Conservation (phyloP, 1,140 invertebrate species). For the Maconellicoccus hirsutus region DNA sequence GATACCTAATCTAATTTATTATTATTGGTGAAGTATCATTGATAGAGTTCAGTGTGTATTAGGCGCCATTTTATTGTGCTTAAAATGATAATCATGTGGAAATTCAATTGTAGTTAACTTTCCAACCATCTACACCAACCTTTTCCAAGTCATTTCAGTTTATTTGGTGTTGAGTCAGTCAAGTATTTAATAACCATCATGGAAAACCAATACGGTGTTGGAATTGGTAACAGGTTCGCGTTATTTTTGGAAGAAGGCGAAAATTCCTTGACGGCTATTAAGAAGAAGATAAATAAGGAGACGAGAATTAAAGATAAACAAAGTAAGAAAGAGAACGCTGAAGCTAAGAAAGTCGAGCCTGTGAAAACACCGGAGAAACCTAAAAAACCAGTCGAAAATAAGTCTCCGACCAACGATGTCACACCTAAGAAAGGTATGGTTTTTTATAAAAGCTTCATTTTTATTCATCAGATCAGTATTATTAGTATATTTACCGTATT, state of each 20-base stretch:
- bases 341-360: not conserved
- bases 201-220: constrained; percentile 87
- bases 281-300: not conserved
- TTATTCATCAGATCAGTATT: not conserved
- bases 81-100: constrained; percentile 16
- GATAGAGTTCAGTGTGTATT: not conserved
- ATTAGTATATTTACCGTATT: too few species aligned
- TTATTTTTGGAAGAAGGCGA: constrained; percentile 75
- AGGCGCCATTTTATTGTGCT: constrained; percentile 13
- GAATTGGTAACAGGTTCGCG: constrained; percentile 76
- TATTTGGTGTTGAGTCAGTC: not conserved
- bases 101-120: not conserved
- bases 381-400: not conserved
- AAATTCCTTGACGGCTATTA: constrained; percentile 6
- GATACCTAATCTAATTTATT: not conserved
- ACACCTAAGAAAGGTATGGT: not conserved
- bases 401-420: not conserved
- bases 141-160: not conserved
- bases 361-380: not conserved
- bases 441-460: not conserved
- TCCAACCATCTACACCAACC: not conserved
- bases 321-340: not conserved
- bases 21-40: not conserved
- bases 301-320: not conserved
- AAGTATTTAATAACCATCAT: constrained; percentile 38